These are phyloP conservation scores for Morpho deidamia DNA, from an alignment of 2,888 invertebrate species.

Conservation along the genomic window DNA sequence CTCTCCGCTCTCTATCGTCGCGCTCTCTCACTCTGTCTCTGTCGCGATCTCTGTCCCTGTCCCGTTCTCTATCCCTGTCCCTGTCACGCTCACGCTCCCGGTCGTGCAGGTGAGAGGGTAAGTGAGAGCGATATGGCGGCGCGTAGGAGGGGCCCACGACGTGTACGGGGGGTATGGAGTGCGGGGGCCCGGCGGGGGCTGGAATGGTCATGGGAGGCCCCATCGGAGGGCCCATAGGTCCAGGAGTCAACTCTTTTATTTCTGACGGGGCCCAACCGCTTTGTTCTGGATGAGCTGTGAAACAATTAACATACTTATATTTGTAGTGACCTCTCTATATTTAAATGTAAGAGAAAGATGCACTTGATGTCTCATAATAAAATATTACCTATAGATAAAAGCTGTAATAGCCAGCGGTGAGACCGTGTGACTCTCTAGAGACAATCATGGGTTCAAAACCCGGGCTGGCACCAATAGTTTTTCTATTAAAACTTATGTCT, in stretches of 20 bases:
- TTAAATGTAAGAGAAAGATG: too few species aligned
- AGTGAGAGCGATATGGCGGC: slow-evolving; percentile 31
- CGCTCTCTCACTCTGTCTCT: slow-evolving; percentile 48
- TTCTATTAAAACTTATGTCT: too few species aligned
- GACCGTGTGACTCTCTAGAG: too few species aligned
- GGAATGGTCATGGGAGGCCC: slow-evolving; percentile 43
- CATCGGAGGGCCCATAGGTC: slow-evolving; percentile 60
- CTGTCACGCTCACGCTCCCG: slow-evolving; percentile 53
- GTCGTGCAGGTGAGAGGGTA: slow-evolving; percentile 36
- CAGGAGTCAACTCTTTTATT: slow-evolving; percentile 84
- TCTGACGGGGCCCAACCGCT: slow-evolving; percentile 81
- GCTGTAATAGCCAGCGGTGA: too few species aligned
- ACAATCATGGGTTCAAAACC: too few species aligned
- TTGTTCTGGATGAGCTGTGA: slow-evolving; percentile 59
- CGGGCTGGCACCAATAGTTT: too few species aligned
- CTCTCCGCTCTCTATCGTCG: slow-evolving; percentile 49
- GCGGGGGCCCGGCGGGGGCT: slow-evolving; percentile 33
- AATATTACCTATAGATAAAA: too few species aligned
- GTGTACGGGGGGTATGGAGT: slow-evolving; percentile 43
- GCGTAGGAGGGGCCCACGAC: slow-evolving; percentile 36
- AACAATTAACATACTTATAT: background rate
- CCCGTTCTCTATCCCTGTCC: slow-evolving; percentile 67
- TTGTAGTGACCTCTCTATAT: too few species aligned
- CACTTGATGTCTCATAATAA: too few species aligned
- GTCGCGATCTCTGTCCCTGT: slow-evolving; percentile 64